Percentiles rank a stretch among this genome's conserved stretches.
Evolutionary conservation across 2,797 vertebrate species (phyloP).

Genomic region (Xenentodon cancila): DNA sequence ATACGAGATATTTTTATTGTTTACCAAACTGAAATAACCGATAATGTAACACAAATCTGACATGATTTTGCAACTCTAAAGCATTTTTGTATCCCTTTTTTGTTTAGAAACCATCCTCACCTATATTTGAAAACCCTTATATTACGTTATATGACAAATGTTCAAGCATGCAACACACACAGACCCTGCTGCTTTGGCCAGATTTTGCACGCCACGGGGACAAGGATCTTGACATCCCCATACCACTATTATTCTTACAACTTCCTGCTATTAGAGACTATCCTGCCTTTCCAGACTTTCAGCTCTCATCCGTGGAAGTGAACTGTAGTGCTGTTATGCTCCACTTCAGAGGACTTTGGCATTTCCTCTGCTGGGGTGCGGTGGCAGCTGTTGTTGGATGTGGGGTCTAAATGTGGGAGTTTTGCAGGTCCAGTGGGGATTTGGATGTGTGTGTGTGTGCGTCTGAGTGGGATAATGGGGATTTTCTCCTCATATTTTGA

Average conservation of each 20-base stretch:
- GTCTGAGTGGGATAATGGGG: slow-evolving; percentile 22
- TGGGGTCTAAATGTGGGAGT: slow-evolving; percentile 64
- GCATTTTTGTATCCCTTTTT: background rate
- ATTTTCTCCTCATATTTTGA: slow-evolving; percentile 51
- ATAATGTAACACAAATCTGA: background rate
- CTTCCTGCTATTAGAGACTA: slow-evolving; percentile 81
- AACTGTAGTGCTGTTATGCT: slow-evolving; percentile 63
- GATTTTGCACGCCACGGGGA: slow-evolving; percentile 46
- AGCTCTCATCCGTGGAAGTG: slow-evolving; percentile 56
- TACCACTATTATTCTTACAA: slow-evolving; percentile 68
- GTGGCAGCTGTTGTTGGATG: slow-evolving; percentile 67
- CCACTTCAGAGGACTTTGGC: slow-evolving; percentile 77
- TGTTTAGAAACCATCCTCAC: background rate
- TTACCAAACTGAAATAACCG: background rate
- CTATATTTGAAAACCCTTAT: background rate
- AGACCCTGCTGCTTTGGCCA: slow-evolving; percentile 22
- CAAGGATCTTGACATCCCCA: slow-evolving; percentile 58
- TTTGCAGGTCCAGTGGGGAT: slow-evolving; percentile 59
- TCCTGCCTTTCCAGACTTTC: slow-evolving; percentile 53
- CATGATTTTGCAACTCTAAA: background rate
- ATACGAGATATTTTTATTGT: background rate
- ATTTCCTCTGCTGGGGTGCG: slow-evolving; percentile 76
- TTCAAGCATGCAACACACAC: slow-evolving; percentile 7
- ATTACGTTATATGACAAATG: slow-evolving; percentile 1
- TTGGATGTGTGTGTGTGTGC: slow-evolving; percentile 13